A percentile compares a stretch with the other conserved stretches of the same genome.
phyloP scores from a whole-genome alignment of 2,888 invertebrate species.

The Aphidoletes aphidimyza region DNA sequence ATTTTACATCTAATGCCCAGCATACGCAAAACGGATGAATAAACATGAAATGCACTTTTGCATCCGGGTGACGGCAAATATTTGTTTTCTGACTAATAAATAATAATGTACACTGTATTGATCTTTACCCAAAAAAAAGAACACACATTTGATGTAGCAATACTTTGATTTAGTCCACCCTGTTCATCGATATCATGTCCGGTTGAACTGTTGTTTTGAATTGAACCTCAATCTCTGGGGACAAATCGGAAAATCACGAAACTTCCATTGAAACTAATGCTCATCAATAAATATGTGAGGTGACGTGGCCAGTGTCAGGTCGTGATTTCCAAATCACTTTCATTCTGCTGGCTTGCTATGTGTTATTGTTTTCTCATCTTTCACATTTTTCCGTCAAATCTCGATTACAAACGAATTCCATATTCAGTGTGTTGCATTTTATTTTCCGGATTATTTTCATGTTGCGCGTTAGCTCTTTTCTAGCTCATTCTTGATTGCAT shows the following conservation, averaged over 20 bases:
- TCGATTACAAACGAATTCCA: conserved; percentile 9
- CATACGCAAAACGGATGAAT: not conserved
- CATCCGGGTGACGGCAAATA: not conserved
- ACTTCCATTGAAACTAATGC: conserved; percentile 19
- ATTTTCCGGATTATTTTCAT: not conserved
- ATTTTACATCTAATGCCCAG: not conserved
- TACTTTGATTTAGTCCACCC: not conserved
- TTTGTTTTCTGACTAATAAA: conserved; percentile 47
- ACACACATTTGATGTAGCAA: not conserved
- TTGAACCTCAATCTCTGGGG: conserved; percentile 54
- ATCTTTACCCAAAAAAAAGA: not conserved
- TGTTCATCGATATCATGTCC: conserved; percentile 53
- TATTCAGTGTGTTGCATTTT: not conserved
- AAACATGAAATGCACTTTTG: conserved; percentile 21
- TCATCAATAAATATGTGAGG: conserved; percentile 10
- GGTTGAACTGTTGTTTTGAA: conserved; percentile 56
- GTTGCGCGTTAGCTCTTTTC: not conserved
- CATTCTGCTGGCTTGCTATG: not conserved
- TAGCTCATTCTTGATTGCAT: not conserved
- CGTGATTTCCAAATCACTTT: conserved; percentile 34
- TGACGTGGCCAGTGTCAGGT: not conserved
- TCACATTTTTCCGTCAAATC: not conserved
- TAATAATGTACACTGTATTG: conserved; percentile 39
- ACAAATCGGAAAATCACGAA: conserved; percentile 41
- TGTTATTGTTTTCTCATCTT: conserved; percentile 11